phyloP scores from a whole-genome alignment of 2,797 vertebrate species.

The Pagetopsis macropterus region DNA sequence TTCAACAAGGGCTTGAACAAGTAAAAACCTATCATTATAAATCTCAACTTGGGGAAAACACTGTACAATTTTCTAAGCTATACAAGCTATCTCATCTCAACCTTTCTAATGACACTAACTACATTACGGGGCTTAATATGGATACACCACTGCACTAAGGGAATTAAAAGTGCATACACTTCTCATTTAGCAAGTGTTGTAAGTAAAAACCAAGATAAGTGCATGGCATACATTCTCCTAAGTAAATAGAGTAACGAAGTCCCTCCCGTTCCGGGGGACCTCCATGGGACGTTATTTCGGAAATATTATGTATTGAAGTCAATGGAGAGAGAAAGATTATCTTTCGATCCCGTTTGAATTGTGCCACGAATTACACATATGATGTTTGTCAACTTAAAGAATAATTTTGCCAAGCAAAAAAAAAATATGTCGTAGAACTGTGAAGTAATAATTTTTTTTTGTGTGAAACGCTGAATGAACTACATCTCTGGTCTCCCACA shows the following conservation, averaged over 20 bases:
- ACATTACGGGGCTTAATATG: constrained; percentile 21
- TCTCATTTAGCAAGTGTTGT: constrained; percentile 7
- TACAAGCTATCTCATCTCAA: constrained; percentile 37
- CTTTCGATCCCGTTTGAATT: too few relatives aligned
- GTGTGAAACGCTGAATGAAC: too few relatives aligned
- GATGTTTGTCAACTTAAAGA: too few relatives aligned
- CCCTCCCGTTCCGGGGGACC: too few relatives aligned
- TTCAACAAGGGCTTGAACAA: constrained; percentile 23
- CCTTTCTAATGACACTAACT: constrained; percentile 14
- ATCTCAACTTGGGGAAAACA: constrained; percentile 45
- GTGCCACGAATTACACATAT: too few relatives aligned
- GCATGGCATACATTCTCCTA: neutral
- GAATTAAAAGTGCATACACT: constrained; percentile 1
- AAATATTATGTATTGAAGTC: too few relatives aligned
- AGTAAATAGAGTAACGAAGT: neutral
- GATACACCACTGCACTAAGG: constrained; percentile 22
- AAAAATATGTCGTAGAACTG: too few relatives aligned
- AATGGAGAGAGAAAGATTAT: too few relatives aligned
- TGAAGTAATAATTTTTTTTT: too few relatives aligned
- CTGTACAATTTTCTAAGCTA: constrained; percentile 37
- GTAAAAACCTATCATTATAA: constrained; percentile 43
- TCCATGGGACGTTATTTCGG: too few relatives aligned
- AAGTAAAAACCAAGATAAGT: constrained; percentile 1
- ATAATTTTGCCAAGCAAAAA: too few relatives aligned
- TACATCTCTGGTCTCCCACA: too few relatives aligned